Conservation (phyloP, 2,888 invertebrate species). For the Fragum sueziense region DNA sequence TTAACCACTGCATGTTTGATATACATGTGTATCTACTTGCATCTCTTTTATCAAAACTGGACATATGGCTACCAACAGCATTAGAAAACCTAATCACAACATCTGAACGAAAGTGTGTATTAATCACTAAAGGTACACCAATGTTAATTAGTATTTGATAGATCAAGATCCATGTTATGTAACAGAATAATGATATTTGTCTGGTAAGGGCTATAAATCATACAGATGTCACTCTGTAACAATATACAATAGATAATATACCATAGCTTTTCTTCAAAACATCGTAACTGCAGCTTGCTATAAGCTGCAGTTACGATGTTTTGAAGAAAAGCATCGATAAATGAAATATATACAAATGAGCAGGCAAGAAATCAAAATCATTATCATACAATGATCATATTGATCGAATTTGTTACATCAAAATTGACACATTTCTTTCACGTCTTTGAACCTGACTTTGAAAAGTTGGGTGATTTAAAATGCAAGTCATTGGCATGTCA, state of each 20-base stretch:
- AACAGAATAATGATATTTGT: conserved; percentile 12
- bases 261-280: background rate
- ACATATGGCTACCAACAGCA: no score
- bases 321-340: no score
- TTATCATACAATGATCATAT: background rate
- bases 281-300: no score
- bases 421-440: background rate
- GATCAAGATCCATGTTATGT: background rate
- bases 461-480: no score
- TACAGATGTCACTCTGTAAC: background rate
- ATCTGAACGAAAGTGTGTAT: no score
- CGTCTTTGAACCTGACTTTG: no score
- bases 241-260: conserved; percentile 6
- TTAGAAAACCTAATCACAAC: no score
- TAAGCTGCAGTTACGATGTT: no score
- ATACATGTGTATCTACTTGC: no score
- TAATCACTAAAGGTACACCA: background rate
- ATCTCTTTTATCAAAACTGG: no score
- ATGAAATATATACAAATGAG: background rate
- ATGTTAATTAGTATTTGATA: background rate
- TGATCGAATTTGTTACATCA: background rate
- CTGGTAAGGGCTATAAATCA: conserved; percentile 5
- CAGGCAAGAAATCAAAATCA: background rate
- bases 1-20: background rate
- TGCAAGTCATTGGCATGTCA: no score